Percentiles rank a stretch among this genome's conserved stretches.
phyloP scores from a whole-genome alignment of 2,888 invertebrate genomes.

The Hypselothyrea guttata region DNA sequence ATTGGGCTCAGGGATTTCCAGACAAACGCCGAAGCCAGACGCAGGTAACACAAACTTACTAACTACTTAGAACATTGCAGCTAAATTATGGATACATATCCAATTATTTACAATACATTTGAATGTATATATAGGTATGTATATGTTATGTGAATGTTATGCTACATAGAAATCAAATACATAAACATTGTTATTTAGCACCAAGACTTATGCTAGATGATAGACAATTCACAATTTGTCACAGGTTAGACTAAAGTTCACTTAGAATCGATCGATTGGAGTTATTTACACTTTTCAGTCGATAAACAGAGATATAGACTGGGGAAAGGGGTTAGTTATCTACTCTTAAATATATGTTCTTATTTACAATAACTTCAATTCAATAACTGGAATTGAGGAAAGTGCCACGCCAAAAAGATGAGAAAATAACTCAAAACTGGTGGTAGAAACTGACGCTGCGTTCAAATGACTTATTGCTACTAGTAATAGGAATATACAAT shows the following conservation, averaged over 20 bases:
- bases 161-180: constrained; percentile 56
- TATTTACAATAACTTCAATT: constrained; percentile 48
- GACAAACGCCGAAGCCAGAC: constrained; percentile 51
- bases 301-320: background rate
- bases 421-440: constrained; percentile 27
- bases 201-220: constrained; percentile 24
- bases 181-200: constrained; percentile 31
- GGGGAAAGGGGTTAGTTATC: constrained; percentile 12
- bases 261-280: constrained; percentile 22
- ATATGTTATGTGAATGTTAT: constrained; percentile 36
- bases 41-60: constrained; percentile 71
- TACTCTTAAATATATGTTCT: constrained; percentile 44
- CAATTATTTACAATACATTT: constrained; percentile 26
- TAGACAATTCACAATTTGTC: constrained; percentile 23
- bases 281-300: constrained; percentile 56
- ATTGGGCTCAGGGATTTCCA: background rate
- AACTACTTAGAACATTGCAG: constrained; percentile 70
- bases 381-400: constrained; percentile 32
- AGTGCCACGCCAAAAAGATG: constrained; percentile 59
- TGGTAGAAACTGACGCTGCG: constrained; percentile 53
- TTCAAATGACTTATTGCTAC: constrained; percentile 59
- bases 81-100: constrained; percentile 45
- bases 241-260: constrained; percentile 12
- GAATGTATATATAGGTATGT: constrained; percentile 19
- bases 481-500: constrained; percentile 34